Evolutionary conservation across 2,113 vertebrate genomes (phyloP).

Genomic region (Parus major): DNA sequence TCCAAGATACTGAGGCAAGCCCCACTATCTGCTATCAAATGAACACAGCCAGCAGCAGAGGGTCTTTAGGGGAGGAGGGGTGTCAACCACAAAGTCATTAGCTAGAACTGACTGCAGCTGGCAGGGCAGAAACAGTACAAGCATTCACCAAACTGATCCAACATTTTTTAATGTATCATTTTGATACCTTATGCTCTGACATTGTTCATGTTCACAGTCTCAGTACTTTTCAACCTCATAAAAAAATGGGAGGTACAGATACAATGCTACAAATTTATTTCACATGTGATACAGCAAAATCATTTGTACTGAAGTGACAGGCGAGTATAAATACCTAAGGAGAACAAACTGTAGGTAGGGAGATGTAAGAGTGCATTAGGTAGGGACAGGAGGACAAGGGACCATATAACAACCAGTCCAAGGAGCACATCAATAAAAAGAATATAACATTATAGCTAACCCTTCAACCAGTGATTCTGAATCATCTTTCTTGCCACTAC

Average conservation of each 20-base stretch:
- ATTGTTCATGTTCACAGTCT: neutral
- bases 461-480: neutral
- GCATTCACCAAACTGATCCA: neutral
- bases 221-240: neutral
- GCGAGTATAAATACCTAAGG: neutral
- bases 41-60: constrained; percentile 20
- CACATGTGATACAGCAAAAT: neutral
- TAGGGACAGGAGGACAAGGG: neutral
- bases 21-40: constrained; percentile 15
- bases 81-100: constrained; percentile 34
- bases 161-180: neutral
- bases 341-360: neutral
- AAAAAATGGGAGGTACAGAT: neutral
- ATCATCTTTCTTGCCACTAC: neutral
- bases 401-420: neutral
- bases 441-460: neutral
- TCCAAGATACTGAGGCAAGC: constrained; percentile 1
- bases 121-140: constrained; percentile 14
- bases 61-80: neutral
- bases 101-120: constrained; percentile 31
- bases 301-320: neutral
- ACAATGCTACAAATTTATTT: neutral
- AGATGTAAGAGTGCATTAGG: neutral
- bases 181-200: neutral
- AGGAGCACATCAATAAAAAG: neutral